These are phyloP conservation scores for Asarcornis scutulata DNA, from an alignment of 2,113 vertebrate genomes.

Conservation along the genomic window DNA sequence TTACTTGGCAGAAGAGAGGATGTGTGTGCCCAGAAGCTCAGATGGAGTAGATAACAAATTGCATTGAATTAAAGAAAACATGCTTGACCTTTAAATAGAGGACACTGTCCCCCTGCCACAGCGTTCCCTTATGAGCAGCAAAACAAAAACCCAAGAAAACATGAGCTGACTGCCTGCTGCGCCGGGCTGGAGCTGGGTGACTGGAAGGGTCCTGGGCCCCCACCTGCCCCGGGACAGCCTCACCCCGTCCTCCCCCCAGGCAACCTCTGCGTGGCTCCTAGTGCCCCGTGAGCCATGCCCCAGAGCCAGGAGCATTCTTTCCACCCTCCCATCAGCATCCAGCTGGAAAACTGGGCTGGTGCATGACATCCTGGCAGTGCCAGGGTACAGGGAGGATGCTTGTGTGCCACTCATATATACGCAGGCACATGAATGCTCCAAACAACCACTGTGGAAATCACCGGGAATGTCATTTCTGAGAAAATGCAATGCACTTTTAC, in stretches of 20 bases:
- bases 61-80: background rate
- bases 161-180: fast-evolving
- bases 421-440: background rate
- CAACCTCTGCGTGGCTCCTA: background rate
- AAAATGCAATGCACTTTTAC: background rate
- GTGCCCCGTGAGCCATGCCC: fast-evolving
- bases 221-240: too few species aligned
- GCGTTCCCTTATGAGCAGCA: background rate
- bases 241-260: background rate
- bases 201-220: background rate
- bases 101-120: background rate
- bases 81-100: background rate
- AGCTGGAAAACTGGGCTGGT: too few species aligned
- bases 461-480: background rate
- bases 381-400: too few species aligned
- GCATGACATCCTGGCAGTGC: too few species aligned
- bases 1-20: background rate
- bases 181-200: fast-evolving
- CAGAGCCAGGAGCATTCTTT: fast-evolving
- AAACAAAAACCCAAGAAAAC: background rate
- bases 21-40: background rate
- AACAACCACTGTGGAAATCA: background rate
- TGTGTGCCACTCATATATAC: background rate
- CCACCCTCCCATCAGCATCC: background rate
- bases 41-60: background rate